Conservation (phyloP, 2,888 invertebrate species). For the Parnassius apollo region DNA sequence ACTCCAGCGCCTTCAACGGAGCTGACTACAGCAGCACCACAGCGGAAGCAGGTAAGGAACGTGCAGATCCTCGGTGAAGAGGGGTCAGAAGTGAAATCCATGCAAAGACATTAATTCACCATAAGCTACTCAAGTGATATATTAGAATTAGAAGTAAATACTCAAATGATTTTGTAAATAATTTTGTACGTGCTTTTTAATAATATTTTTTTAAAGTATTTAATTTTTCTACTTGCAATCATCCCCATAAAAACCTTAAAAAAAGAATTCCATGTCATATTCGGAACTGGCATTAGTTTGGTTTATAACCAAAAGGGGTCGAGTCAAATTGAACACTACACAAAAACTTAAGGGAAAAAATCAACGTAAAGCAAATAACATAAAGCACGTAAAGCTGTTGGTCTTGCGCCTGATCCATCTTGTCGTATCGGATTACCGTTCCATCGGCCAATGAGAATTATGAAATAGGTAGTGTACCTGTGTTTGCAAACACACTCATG, state of each 20-base stretch:
- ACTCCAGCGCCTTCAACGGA: conserved; percentile 66
- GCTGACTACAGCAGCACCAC: conserved; percentile 73
- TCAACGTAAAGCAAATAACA: too few species aligned
- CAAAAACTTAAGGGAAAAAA: too few species aligned
- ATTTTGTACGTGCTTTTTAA: conserved; percentile 29
- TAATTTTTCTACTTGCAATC: background rate
- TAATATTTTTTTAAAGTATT: conserved; percentile 21
- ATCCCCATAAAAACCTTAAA: background rate
- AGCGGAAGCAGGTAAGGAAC: conserved; percentile 84
- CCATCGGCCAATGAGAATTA: too few species aligned
- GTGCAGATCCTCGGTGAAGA: conserved; percentile 87
- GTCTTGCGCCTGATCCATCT: too few species aligned
- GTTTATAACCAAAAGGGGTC: background rate
- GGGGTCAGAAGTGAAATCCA: conserved; percentile 57
- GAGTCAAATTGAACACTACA: too few species aligned
- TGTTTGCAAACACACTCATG: too few species aligned
- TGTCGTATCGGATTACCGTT: too few species aligned
- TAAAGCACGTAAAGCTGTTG: too few species aligned
- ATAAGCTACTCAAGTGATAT: conserved; percentile 16
- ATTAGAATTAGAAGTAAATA: conserved; percentile 14
- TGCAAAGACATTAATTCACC: conserved; percentile 46
- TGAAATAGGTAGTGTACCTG: too few species aligned
- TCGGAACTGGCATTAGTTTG: background rate
- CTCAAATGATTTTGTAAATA: conserved; percentile 22
- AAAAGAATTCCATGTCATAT: background rate